Evolutionary conservation across 2,797 vertebrate species (phyloP), one percentile per base, ranked within the genome.

Genomic region (Pangasius macronema): DNA sequence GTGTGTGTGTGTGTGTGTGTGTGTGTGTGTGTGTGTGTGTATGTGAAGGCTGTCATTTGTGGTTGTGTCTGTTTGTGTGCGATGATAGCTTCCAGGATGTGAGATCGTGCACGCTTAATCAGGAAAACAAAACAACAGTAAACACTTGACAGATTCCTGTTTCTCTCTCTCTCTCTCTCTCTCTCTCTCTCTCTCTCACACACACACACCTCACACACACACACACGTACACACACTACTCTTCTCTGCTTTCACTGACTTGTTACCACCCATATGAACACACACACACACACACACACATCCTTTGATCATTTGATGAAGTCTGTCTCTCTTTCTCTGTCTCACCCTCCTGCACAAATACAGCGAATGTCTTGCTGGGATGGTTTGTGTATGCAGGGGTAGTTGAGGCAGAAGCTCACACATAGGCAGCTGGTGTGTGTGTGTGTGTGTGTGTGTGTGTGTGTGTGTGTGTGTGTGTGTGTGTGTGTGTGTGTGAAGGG

Each of bases 401-500:
- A 95, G 94, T 93, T 95, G 94, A 95, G 93, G 93, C 94, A 94
- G 93, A 94, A 95, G 93, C 95, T 93, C 95, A 94, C 95, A 93
- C 94, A 95, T 90, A 94, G 93, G 94, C 93, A 93, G 92, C 95
- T 93, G 94, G 63, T 22, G 42, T 30, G 81, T 30, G 63, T 55
- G 53, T 80, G 79, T 49, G 55, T 33, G 73, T 30, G 67, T 24
- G 65, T 24, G 65, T 53, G 46, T 55, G 93, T 67, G 75, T 76
- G 84, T 85, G 72, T 85, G 84, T 63, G 57, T 79, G 75, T 86
- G 61, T 86, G 85, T 86, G 85, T 82, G 88, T 68, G 93, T 93
- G 94, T 91, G 70, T 70, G 67, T 70, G 30, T 46, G 70, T 73
- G 93, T 91, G 93, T 86, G 93, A 94, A 92, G 95, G 94, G 93